A percentile compares a stretch with the other conserved stretches of the same genome.
Evolutionary conservation across 1,140 invertebrate genomes (phyloP).

Genomic region (Marisa cornuarietis): DNA sequence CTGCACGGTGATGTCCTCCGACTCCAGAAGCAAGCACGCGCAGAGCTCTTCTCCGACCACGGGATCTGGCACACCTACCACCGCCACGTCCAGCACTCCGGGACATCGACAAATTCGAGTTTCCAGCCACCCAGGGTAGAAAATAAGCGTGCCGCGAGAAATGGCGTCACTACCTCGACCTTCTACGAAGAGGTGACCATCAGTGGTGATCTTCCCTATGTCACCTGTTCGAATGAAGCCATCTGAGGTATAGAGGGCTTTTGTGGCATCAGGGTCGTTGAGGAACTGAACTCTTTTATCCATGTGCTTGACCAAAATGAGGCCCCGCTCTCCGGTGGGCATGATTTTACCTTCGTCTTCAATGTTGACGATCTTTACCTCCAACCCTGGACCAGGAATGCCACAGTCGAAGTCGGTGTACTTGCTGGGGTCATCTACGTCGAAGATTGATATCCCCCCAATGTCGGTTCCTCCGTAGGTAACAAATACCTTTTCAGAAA

Average conservation of each 20-base stretch:
- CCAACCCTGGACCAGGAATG: neutral
- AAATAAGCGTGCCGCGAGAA: neutral
- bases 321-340: neutral
- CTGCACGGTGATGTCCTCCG: neutral
- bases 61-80: conserved; percentile 9
- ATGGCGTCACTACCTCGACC: conserved; percentile 1
- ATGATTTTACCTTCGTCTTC: neutral
- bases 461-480: too few species aligned
- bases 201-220: neutral
- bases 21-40: conserved; percentile 6
- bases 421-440: neutral
- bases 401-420: conserved; percentile 6
- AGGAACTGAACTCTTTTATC: neutral
- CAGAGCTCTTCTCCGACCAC: conserved; percentile 6
- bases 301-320: conserved; percentile 2
- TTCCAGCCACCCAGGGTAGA: conserved; percentile 19
- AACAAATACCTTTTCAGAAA: neutral
- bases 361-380: conserved; percentile 10
- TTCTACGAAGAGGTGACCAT: conserved; percentile 6
- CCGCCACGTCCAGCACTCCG: neutral
- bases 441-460: neutral
- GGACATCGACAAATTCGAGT: neutral
- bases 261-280: neutral
- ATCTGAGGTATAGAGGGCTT: conserved; percentile 16
- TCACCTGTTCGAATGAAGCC: conserved; percentile 13